Evolutionary conservation across 2,797 vertebrate species (phyloP).

Genomic region (Gadopsis marmoratus): DNA sequence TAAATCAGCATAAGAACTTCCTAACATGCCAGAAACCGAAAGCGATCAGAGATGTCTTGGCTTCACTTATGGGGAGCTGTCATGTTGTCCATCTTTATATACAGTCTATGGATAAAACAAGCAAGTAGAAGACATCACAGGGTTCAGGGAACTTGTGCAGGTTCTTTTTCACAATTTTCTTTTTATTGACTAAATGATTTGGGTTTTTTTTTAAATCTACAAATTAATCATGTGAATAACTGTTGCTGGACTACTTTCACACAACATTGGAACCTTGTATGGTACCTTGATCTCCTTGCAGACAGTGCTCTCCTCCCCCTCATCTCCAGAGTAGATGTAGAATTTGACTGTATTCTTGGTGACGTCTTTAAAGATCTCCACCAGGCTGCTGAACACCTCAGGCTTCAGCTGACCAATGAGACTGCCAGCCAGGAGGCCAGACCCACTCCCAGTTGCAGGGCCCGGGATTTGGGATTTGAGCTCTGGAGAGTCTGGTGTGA

Average conservation of each 20-base stretch:
- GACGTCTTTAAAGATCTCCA: conserved; percentile 94
- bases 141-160: neutral
- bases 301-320: conserved; percentile 89
- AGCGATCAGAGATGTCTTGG: no score
- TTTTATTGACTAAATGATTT: neutral
- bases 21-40: no score
- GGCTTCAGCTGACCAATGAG: conserved; percentile 93
- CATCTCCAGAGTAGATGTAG: conserved; percentile 92
- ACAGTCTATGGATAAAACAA: neutral
- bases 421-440: conserved; percentile 79
- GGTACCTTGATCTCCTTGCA: conserved; percentile 97
- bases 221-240: neutral
- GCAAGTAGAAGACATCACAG: neutral
- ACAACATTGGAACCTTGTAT: neutral
- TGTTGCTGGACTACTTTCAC: neutral
- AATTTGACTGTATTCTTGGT: conserved; percentile 96
- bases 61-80: no score
- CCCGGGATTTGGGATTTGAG: conserved; percentile 39
- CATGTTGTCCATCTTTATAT: no score
- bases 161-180: neutral
- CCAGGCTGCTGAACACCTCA: conserved; percentile 91
- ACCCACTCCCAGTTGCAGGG: conserved; percentile 39
- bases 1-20: no score
- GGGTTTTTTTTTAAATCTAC: no score
- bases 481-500: conserved; percentile 68